Conservation (phyloP, 2,113 vertebrate genomes). For the Pyrgilauda ruficollis region DNA sequence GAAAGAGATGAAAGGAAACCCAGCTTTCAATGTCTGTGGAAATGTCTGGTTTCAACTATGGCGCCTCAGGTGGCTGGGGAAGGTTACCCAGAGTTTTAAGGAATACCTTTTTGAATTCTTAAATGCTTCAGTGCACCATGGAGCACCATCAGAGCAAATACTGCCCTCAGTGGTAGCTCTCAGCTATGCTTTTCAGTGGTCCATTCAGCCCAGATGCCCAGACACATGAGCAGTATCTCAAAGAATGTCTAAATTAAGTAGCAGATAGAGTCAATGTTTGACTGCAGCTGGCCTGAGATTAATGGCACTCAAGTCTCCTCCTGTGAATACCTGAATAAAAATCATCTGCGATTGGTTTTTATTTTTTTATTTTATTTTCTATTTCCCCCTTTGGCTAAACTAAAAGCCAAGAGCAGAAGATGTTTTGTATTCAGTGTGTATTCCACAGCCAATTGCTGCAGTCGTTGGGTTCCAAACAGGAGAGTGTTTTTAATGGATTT, state of each 20-base stretch:
- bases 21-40: neutral
- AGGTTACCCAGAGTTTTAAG: neutral
- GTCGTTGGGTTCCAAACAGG: neutral
- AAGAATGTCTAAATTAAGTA: neutral
- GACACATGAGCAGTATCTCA: neutral
- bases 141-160: neutral
- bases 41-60: neutral
- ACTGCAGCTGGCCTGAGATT: neutral
- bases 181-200: neutral
- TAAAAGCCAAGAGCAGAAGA: neutral
- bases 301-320: neutral
- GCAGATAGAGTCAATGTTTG: neutral
- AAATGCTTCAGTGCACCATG: neutral
- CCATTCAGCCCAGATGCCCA: neutral
- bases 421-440: neutral
- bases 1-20: neutral
- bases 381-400: neutral
- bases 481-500: constrained; percentile 13
- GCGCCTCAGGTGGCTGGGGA: neutral
- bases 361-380: neutral
- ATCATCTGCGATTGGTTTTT: neutral
- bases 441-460: neutral
- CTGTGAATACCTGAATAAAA: neutral
- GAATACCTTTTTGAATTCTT: neutral
- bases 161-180: neutral